Evolutionary conservation across 2,113 vertebrate genomes (phyloP), one percentile per base, ranked within the genome.

Genomic region (Carassius carassius): DNA sequence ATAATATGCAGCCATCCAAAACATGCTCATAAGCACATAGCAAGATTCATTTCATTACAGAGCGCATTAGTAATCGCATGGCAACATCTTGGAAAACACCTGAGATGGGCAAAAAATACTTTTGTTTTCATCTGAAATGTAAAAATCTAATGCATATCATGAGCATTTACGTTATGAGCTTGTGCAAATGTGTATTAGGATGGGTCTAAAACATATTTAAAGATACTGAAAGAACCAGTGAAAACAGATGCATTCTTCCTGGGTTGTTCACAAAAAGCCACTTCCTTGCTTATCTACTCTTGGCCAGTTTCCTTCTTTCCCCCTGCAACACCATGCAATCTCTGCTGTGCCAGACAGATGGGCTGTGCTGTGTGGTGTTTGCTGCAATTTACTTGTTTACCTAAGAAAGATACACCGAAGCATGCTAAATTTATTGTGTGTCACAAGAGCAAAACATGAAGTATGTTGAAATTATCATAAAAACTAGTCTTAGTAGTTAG

Each of bases 321-420:
- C n/a, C 56, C 79, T 41, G 70, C 80, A 35, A 78, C 35, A 51
- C 54, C 35, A 19, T 32, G 16, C 54, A 21, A 16, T 82, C 56
- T 75, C 47, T 83, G 47, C 58, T 78, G 83, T 37, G 74, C 19
- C 62, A 69, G 74, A 56, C 58, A 78, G 25, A 78, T 63, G 62
- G 47, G 74, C 47, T 75, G 49, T 54, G 29, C 77, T 85, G 82
- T 85, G 82, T 16, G 41, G 62, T 82, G 21, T 47, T 82, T 47
- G 37, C 78, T 65, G 54, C 73, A 87, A 29, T 56, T 70, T 78
- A 81, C 25, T 72, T 81, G 25, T 70, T 41, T 60, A 70, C 11
- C 19, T 70, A 35, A 75, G 67, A 56, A 78, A 41, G 6, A 35
- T 35, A 77, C 16, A n/a, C n/a, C n/a, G 2, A 75, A 7, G 37